phyloP scores from a whole-genome alignment of 2,113 vertebrate species.

The Xenopus laevis region DNA sequence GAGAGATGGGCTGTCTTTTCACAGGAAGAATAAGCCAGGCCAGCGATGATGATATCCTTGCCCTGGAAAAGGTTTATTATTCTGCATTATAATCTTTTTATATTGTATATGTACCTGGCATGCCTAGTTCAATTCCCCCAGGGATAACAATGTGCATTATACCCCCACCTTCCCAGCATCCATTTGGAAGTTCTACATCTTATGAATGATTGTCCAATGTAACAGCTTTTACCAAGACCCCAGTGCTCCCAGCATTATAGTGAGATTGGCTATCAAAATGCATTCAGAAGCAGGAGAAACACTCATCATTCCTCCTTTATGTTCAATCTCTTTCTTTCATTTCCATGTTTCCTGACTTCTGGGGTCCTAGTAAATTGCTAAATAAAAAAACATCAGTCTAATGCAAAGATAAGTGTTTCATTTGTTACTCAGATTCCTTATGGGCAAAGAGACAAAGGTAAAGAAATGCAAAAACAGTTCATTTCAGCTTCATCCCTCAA shows the following conservation, averaged over 20 bases:
- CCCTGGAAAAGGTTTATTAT: conserved; percentile 58
- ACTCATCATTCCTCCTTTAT: conserved; percentile 62
- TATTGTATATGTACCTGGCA: conserved; percentile 7
- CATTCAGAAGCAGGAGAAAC: conserved; percentile 62
- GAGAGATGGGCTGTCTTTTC: conserved; percentile 29
- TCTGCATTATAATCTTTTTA: conserved; percentile 43
- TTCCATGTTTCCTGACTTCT: conserved; percentile 48
- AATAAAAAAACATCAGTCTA: conserved; percentile 83
- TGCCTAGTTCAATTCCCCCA: conserved; percentile 41
- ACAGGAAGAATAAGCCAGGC: conserved; percentile 20
- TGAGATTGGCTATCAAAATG: conserved; percentile 70
- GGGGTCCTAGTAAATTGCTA: conserved; percentile 71
- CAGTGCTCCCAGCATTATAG: conserved; percentile 29
- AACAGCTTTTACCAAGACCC: conserved; percentile 54
- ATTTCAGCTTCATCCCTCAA: conserved; percentile 69
- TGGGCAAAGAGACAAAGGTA: conserved; percentile 65
- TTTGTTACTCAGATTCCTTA: conserved; percentile 88
- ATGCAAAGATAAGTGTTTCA: conserved; percentile 80
- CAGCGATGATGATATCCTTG: conserved; percentile 30
- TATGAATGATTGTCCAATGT: conserved; percentile 66
- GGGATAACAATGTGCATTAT: conserved; percentile 54
- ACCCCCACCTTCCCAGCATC: conserved; percentile 56
- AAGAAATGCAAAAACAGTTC: conserved; percentile 78
- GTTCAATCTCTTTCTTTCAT: conserved; percentile 22
- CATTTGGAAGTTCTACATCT: conserved; percentile 62